Conservation (phyloP, 2,113 vertebrate species). For the Crotalus tigris region DNA sequence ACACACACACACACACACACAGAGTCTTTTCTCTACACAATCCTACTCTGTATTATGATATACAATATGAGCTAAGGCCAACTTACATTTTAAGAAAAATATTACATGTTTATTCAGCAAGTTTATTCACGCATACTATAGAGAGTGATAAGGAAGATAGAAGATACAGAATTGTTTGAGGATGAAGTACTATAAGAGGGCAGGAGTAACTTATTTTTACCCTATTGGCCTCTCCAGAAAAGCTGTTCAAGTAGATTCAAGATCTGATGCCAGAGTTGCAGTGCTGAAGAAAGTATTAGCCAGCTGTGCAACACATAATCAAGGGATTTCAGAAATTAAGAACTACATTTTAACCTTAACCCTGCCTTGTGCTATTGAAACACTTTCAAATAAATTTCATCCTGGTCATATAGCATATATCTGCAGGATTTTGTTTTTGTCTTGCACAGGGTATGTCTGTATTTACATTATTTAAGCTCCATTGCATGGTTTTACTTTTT, state of each 20-base stretch:
- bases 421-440: background rate
- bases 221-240: background rate
- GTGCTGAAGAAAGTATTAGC: too few species aligned
- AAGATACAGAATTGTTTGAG: background rate
- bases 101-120: background rate
- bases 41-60: background rate
- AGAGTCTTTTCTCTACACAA: background rate
- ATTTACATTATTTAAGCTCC: background rate
- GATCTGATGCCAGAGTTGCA: background rate
- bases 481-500: background rate
- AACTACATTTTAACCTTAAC: background rate
- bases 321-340: background rate
- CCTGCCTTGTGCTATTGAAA: background rate
- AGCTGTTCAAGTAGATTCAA: background rate
- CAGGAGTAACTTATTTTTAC: background rate
- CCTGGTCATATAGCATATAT: conserved; percentile 10
- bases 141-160: background rate
- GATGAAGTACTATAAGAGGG: background rate
- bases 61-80: background rate
- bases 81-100: background rate
- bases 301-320: background rate
- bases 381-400: background rate
- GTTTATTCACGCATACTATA: background rate
- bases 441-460: background rate
- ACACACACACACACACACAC: background rate